Evolutionary conservation across 2,113 vertebrate species (phyloP).

Genomic region (Probosciger aterrimus): DNA sequence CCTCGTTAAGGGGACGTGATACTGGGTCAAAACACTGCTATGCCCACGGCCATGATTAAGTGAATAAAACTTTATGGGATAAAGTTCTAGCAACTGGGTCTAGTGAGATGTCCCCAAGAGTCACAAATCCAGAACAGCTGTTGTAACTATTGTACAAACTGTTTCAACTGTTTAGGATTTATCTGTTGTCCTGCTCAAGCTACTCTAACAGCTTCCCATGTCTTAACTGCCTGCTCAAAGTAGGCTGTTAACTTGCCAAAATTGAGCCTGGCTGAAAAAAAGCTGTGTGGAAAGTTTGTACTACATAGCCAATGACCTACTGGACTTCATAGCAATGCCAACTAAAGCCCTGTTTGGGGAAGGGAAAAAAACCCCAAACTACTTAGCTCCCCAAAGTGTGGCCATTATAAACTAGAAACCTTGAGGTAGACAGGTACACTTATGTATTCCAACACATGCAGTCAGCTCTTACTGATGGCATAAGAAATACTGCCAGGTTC

Average conservation of each 20-base stretch:
- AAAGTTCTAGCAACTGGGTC: not conserved
- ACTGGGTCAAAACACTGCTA: not conserved
- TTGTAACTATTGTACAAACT: not conserved
- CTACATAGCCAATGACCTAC: not conserved
- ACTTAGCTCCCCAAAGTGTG: not conserved
- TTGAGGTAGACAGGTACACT: not conserved
- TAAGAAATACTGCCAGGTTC: not conserved
- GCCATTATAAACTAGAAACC: not conserved
- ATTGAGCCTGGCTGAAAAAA: not conserved
- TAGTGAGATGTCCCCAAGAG: not conserved
- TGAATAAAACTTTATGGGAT: not conserved
- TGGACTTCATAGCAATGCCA: not conserved
- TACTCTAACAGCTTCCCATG: not conserved
- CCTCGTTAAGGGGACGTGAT: not conserved
- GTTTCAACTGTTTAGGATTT: not conserved
- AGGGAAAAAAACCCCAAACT: rapidly evolving
- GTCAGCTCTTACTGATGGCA: not conserved
- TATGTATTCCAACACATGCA: not conserved
- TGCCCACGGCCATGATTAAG: not conserved
- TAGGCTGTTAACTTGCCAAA: not conserved
- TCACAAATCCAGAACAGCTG: not conserved
- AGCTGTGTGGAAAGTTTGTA: not conserved
- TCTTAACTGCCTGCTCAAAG: not conserved
- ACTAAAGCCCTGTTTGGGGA: not conserved
- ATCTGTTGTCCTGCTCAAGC: not conserved